phyloP scores from a whole-genome alignment of 2,888 invertebrate genomes.

The Stramonita haemastoma region DNA sequence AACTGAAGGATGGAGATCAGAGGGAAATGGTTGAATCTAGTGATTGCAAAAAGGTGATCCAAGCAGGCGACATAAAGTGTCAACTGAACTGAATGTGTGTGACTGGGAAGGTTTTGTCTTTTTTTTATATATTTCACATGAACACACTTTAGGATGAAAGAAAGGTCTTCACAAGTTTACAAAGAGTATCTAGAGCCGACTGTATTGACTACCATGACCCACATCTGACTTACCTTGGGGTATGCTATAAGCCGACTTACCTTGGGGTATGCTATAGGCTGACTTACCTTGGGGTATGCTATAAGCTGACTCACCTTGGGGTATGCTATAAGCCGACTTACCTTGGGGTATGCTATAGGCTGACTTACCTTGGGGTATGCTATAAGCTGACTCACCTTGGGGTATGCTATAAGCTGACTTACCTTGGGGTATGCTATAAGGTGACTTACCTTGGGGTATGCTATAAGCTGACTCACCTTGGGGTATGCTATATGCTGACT shows the following conservation, averaged over 20 bases:
- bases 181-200: too few species aligned
- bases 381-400: slow-evolving; percentile 69
- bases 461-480: slow-evolving; percentile 65
- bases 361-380: slow-evolving; percentile 75
- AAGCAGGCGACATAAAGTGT: too few species aligned
- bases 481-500: slow-evolving; percentile 70
- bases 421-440: slow-evolving; percentile 74
- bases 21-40: too few species aligned
- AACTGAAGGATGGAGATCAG: too few species aligned
- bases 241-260: slow-evolving; percentile 68
- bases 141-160: too few species aligned
- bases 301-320: slow-evolving; percentile 72
- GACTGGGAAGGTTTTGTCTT: too few species aligned
- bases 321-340: slow-evolving; percentile 67
- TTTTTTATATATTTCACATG: too few species aligned
- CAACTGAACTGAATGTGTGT: too few species aligned
- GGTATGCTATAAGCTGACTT: slow-evolving; percentile 68
- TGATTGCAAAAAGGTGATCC: too few species aligned
- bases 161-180: too few species aligned
- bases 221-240: slow-evolving; percentile 59
- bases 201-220: too few species aligned
- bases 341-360: slow-evolving; percentile 72
- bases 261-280: slow-evolving; percentile 72
- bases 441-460: slow-evolving; percentile 76
- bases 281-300: slow-evolving; percentile 75